Percentiles rank a stretch among this genome's conserved stretches.
Evolutionary conservation across 2,888 invertebrate genomes (phyloP).

Genomic region (Oxycera nigricornis): DNA sequence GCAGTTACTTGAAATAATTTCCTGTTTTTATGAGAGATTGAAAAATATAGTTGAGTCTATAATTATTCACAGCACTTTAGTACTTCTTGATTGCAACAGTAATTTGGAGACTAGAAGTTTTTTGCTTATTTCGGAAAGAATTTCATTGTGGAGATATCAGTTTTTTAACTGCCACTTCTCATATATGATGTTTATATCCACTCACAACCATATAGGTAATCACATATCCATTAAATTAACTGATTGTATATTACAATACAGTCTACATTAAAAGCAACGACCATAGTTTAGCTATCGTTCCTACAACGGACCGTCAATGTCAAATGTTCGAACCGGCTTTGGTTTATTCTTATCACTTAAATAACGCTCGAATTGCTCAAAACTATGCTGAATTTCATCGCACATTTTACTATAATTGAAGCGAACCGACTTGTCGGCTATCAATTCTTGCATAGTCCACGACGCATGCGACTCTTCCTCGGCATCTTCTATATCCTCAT

Average conservation of each 20-base stretch:
- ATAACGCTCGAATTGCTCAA: constrained; percentile 58
- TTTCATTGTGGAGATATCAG: too few species aligned
- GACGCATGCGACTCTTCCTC: constrained; percentile 47
- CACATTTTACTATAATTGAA: constrained; percentile 50
- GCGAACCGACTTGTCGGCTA: constrained; percentile 58
- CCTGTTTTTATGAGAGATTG: too few species aligned
- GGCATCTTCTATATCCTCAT: constrained; percentile 40
- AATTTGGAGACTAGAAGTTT: too few species aligned
- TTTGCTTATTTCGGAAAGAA: too few species aligned
- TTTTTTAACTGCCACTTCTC: too few species aligned
- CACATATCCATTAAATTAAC: too few species aligned
- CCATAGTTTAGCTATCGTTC: background rate
- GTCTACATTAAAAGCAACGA: background rate
- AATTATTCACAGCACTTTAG: too few species aligned
- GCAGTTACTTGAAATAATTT: too few species aligned
- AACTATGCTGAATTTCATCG: constrained; percentile 58
- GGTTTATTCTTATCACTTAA: constrained; percentile 52
- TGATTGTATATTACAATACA: background rate
- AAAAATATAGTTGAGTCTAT: too few species aligned
- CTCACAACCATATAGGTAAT: too few species aligned
- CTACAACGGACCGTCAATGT: constrained; percentile 65
- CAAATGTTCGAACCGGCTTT: constrained; percentile 60
- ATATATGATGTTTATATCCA: too few species aligned
- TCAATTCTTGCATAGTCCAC: constrained; percentile 61
- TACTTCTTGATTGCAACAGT: too few species aligned